Base-by-base conservation (phyloP, 2,797 vertebrate genomes). In the Etheostoma perlongum region DNA sequence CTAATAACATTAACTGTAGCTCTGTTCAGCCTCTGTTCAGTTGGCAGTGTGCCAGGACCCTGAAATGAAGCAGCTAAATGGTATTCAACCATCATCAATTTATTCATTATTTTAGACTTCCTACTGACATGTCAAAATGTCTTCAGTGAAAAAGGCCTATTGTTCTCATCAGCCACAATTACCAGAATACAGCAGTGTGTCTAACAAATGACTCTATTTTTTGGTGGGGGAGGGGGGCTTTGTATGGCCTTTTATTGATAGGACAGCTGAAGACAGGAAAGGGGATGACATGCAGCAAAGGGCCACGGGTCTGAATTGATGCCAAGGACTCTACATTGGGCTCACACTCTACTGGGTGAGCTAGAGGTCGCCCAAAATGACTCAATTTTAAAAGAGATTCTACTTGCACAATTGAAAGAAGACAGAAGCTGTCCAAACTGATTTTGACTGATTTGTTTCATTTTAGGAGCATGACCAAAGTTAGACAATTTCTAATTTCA, bases 41-140 rank as follows among this genome's bases (percentile, higher is more conserved):
- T 27, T 67, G 2, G 48, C 36, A 69, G 11, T 12, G 36, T 40
- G 36, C 54, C 18, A 67, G 23, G 14, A 55, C 5, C 42, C 10
- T 47, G 40, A 48, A 6, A 65, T 7, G 13, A 67, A 77, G 30
- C 40, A 23, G 4, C 11, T 40, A n/a, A 62, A 54, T 25, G 15
- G 44, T 55, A 49, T 36, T 63, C 40, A 71, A 55, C 18, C 36
- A 57, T 27, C 27, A 46, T 44, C 59, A 11, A 21, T 76, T 3
- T 23, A 55, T 36, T 49, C 60, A 23, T 47, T 33, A 12, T 63
- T 55, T 42, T 13, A 19, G 11, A 65, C 13, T 71, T 68, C 12
- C 5, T 21, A 48, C 7, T 44, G n/a, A 55, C 48, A 57, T 47
- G 40, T 73, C 13, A 40, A 12, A 71, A 57, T 25, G 16, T 42